Base-by-base conservation (phyloP, 2,113 vertebrate species). In the Theristicus caerulescens region DNA sequence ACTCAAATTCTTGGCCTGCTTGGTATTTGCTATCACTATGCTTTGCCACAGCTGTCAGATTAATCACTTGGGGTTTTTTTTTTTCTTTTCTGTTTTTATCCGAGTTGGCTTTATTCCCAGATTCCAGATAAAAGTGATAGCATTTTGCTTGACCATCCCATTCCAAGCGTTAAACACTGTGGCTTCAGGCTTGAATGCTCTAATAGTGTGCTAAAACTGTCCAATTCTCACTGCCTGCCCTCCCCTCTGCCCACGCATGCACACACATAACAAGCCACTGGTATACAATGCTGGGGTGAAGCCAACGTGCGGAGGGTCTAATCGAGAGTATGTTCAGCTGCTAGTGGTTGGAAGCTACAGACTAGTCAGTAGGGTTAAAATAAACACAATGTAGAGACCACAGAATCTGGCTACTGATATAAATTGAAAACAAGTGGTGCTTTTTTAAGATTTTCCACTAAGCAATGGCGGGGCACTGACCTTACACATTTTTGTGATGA, bases 51-150 rank as follows among this genome's bases (percentile, higher is more conserved):
- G 97, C 93, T 98, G 97, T 98, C 96, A 94, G 95, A 95, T 93
- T 97, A 98, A 94, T 97, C 66, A 90, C 79, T 13, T 40, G 38
- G 38, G 38, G 61, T 13, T 0, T 13, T 24, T 26, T 40, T 40
- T 88, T 93, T 79, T 47, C 70, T 19, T 8, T 6, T 17, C 64
- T 77, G 59, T 73, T 97, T 81, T 96, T 93, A 97, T 97, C 94
- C 3, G 44, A 92, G 89, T 88, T 98, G 98, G 97, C 97, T 97
- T 98, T 94, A 83, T 95, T 97, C 98, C 98, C 97, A 98, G 97
- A 97, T 97, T 97, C 91, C 93, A 97, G 97, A 98, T 97, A 96
- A 97, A 98, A 98, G 95, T 97, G 96, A 97, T 94, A 96, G 77
- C 66, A 92, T 98, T 98, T 98, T 98, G 90, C 96, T 97, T 98